These are phyloP conservation scores for Ophraella communa DNA, from an alignment of 2,888 invertebrate genomes.

Conservation along the genomic window DNA sequence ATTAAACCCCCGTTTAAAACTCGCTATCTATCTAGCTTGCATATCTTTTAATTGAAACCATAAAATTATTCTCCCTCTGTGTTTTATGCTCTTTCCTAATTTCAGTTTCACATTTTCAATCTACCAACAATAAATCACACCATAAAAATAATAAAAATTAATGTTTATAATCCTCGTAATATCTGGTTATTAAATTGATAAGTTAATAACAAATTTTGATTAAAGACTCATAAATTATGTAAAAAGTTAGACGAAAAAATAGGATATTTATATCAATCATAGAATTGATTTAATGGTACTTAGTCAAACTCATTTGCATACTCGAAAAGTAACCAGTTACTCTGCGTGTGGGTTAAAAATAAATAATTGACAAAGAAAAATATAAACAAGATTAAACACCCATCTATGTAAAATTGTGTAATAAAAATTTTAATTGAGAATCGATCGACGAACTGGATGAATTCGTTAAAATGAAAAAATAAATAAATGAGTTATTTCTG, in stretches of 20 bases:
- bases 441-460: neutral
- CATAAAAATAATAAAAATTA: conserved; percentile 41
- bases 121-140: conserved; percentile 46
- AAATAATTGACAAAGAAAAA: neutral
- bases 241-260: conserved; percentile 14
- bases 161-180: conserved; percentile 35
- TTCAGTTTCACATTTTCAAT: conserved; percentile 48
- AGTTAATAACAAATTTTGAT: conserved; percentile 29
- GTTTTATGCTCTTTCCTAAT: conserved; percentile 37
- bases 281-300: conserved; percentile 8
- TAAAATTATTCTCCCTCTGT: conserved; percentile 47
- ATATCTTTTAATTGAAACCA: conserved; percentile 55
- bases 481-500: no score
- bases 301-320: conserved; percentile 15
- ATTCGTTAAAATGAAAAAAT: no score
- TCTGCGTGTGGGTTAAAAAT: neutral
- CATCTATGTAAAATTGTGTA: neutral
- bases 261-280: conserved; percentile 11
- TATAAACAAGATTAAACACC: neutral
- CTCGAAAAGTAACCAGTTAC: conserved; percentile 2
- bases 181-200: conserved; percentile 33
- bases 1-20: conserved; percentile 47
- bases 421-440: neutral
- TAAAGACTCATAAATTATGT: conserved; percentile 26
- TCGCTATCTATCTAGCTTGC: conserved; percentile 48